phyloP scores from a whole-genome alignment of 2,113 vertebrate genomes.

The Telmatochromis bifrenatus region DNA sequence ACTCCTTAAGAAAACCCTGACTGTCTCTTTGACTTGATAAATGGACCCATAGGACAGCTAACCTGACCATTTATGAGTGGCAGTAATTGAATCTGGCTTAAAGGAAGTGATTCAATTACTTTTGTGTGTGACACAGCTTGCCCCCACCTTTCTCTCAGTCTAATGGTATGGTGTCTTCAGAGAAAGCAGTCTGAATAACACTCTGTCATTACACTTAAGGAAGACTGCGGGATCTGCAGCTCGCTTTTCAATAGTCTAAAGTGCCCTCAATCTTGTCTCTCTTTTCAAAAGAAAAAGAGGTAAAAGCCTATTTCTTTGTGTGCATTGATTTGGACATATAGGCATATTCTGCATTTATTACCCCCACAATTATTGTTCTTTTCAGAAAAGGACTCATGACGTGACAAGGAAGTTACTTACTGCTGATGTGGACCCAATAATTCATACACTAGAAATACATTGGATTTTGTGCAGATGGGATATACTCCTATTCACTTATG shows the following conservation, averaged over 20 bases:
- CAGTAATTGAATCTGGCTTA: constrained; percentile 48
- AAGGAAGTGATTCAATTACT: constrained; percentile 54
- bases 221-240: neutral
- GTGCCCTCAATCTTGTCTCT: neutral
- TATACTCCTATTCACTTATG: neutral
- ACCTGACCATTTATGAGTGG: constrained; percentile 47
- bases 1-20: constrained; percentile 25
- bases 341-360: neutral
- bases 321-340: neutral
- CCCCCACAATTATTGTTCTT: neutral
- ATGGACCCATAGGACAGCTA: constrained; percentile 24
- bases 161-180: constrained; percentile 36
- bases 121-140: constrained; percentile 38
- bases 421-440: neutral
- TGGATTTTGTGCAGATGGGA: neutral
- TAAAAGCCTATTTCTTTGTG: neutral
- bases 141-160: neutral
- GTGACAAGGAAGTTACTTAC: neutral
- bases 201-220: neutral
- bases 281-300: neutral
- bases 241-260: constrained; percentile 26
- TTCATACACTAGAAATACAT: neutral
- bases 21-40: constrained; percentile 4
- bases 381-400: neutral
- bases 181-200: constrained; percentile 1